These are phyloP conservation scores for Fistularia commersonii DNA, from an alignment of 2,797 vertebrate species.

Conservation along the genomic window DNA sequence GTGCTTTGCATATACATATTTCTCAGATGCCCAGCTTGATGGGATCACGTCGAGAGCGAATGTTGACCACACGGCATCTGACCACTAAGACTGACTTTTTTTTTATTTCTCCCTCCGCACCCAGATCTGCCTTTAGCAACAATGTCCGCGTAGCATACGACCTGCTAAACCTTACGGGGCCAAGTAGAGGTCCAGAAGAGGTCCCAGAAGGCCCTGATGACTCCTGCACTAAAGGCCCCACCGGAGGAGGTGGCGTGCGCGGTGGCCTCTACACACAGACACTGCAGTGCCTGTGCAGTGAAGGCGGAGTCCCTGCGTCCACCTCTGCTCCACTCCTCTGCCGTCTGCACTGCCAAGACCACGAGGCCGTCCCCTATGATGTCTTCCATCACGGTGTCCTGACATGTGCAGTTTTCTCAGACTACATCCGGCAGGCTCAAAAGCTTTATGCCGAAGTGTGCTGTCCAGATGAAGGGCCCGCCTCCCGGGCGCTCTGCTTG, in stretches of 20 bases:
- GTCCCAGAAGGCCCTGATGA: slow-evolving; percentile 25
- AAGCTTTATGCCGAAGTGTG: slow-evolving; percentile 82
- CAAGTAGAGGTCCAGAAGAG: slow-evolving; percentile 52
- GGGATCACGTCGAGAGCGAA: neutral
- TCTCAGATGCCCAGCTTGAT: too few relatives aligned
- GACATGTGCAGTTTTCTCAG: slow-evolving; percentile 86
- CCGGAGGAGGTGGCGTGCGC: slow-evolving; percentile 70
- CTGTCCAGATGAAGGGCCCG: slow-evolving; percentile 58
- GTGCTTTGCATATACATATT: too few relatives aligned
- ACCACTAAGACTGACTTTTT: neutral
- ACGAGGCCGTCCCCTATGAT: slow-evolving; percentile 87
- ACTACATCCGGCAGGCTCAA: slow-evolving; percentile 83
- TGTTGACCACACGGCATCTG: neutral
- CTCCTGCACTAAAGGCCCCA: slow-evolving; percentile 8
- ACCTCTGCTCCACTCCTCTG: slow-evolving; percentile 78
- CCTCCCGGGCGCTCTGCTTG: slow-evolving; percentile 76
- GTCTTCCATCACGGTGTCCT: slow-evolving; percentile 89
- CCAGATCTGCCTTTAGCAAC: slow-evolving; percentile 90
- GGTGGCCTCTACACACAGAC: slow-evolving; percentile 86
- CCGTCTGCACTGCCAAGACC: slow-evolving; percentile 86
- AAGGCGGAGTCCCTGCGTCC: slow-evolving; percentile 76
- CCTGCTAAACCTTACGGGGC: slow-evolving; percentile 74
- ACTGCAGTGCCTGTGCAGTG: slow-evolving; percentile 82
- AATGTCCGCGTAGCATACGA: slow-evolving; percentile 86
- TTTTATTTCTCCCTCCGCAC: slow-evolving; percentile 7